A percentile compares a stretch with the other conserved stretches of the same genome.
Conservation (phyloP, 2,888 invertebrate genomes). For the Mellilla xanthometata region DNA sequence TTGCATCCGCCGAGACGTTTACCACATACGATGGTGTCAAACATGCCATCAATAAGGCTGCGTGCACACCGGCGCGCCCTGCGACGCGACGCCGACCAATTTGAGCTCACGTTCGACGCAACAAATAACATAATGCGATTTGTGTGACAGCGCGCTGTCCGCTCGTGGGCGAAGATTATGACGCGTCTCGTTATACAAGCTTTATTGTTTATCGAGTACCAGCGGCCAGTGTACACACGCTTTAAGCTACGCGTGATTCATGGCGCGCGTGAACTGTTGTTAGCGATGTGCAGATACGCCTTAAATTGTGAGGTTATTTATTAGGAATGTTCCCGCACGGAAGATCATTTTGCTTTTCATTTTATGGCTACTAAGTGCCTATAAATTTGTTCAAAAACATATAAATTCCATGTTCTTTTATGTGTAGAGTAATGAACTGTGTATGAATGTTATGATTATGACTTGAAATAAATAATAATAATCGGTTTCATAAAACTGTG, state of each 20-base stretch:
- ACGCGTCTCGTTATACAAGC: slow-evolving; percentile 66
- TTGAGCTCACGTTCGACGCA: slow-evolving; percentile 42
- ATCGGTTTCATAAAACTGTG: too few species aligned
- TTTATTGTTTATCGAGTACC: slow-evolving; percentile 63
- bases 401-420: too few species aligned
- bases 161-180: slow-evolving; percentile 59
- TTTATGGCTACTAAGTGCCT: too few species aligned
- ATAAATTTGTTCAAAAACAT: too few species aligned
- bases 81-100: slow-evolving; percentile 31
- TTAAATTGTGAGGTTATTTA: slow-evolving; percentile 9
- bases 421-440: too few species aligned
- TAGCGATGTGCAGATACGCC: slow-evolving; percentile 1
- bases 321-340: background rate
- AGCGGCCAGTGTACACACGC: slow-evolving; percentile 28
- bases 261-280: slow-evolving; percentile 27
- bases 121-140: slow-evolving; percentile 65
- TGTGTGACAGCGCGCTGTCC: slow-evolving; percentile 56
- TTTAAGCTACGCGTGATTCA: slow-evolving; percentile 30
- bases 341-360: too few species aligned
- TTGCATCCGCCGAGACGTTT: slow-evolving; percentile 13
- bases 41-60: slow-evolving; percentile 32
- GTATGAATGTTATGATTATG: background rate
- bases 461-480: too few species aligned
- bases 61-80: slow-evolving; percentile 22
- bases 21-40: slow-evolving; percentile 20